Percentiles rank a stretch among this genome's conserved stretches.
phyloP scores from a whole-genome alignment of 1,140 invertebrate species.

The Lepidurus couesii region DNA sequence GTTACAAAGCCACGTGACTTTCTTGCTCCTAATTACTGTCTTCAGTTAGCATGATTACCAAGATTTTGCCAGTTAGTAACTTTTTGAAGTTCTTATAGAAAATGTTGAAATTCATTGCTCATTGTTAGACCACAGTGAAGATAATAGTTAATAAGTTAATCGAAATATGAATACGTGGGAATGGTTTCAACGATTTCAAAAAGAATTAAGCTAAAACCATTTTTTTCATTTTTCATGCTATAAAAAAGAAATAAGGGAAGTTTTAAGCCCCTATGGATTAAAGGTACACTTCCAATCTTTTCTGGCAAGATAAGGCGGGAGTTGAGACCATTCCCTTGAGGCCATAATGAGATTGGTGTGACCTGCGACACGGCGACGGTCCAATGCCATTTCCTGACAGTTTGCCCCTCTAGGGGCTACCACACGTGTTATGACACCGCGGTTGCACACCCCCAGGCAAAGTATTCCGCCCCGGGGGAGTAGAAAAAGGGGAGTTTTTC shows the following conservation, averaged over 20 bases:
- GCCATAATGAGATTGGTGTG: conserved; percentile 18
- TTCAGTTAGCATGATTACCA: too few species aligned
- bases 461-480: neutral
- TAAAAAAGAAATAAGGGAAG: neutral
- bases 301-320: neutral
- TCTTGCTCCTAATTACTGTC: too few species aligned
- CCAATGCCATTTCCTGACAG: conserved; percentile 7
- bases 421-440: conserved; percentile 20
- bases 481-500: neutral
- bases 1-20: too few species aligned
- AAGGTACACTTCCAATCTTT: neutral
- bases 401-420: conserved; percentile 1
- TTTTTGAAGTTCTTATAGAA: too few species aligned
- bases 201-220: too few species aligned
- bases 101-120: too few species aligned
- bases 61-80: too few species aligned
- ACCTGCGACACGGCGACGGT: conserved; percentile 5
- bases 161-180: too few species aligned
- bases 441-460: neutral
- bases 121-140: too few species aligned
- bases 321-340: neutral
- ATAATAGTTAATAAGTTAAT: too few species aligned
- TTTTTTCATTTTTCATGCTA: neutral
- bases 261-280: neutral
- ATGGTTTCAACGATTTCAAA: too few species aligned